These are phyloP conservation scores for Brachycybe producta DNA, from an alignment of 2,888 invertebrate species.

Conservation along the genomic window DNA sequence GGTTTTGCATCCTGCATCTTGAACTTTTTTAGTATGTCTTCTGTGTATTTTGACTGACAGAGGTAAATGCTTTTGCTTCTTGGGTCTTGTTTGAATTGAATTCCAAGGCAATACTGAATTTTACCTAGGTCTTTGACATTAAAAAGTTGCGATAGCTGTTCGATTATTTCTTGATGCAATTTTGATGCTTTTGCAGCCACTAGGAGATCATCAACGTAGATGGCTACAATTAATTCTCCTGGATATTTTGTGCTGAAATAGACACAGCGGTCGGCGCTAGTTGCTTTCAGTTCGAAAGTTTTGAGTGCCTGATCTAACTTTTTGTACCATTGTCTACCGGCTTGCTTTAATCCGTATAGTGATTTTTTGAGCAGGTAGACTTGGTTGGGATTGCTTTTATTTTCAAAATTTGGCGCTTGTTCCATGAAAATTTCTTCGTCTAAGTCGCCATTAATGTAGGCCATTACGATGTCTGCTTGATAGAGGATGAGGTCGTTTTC, in stretches of 20 bases:
- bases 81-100: too few species aligned
- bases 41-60: too few species aligned
- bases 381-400: background rate
- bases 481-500: background rate
- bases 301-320: background rate
- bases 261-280: conserved; percentile 8
- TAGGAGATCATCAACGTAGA: background rate
- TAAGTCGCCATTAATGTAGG: conserved; percentile 9
- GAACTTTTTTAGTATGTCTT: too few species aligned
- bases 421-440: conserved; percentile 8
- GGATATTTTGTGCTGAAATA: background rate
- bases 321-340: conserved; percentile 12
- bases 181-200: too few species aligned
- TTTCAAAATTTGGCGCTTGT: background rate
- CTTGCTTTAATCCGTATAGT: conserved; percentile 12
- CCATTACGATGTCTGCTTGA: conserved; percentile 8
- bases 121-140: too few species aligned
- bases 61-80: too few species aligned
- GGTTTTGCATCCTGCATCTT: too few species aligned
- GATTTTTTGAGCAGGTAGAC: background rate
- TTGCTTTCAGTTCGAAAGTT: background rate
- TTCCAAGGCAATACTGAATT: too few species aligned
- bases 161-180: too few species aligned
- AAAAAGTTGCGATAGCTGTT: too few species aligned
- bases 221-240: background rate